Evolutionary conservation across 2,113 vertebrate genomes (phyloP).

Genomic region (Petrocephalus microphthalmus): DNA sequence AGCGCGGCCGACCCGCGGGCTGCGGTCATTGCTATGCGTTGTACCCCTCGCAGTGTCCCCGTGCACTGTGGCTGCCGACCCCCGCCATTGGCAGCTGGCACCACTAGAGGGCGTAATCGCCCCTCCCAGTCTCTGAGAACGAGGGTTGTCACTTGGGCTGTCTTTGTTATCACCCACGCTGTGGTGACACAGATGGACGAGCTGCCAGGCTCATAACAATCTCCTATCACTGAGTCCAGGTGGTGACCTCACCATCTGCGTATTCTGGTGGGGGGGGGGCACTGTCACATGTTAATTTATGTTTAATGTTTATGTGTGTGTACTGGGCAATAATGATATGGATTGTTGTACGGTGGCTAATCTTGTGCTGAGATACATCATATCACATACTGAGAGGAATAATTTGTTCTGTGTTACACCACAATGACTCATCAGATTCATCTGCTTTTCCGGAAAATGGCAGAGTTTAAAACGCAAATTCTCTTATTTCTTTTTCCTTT

Average conservation of each 20-base stretch:
- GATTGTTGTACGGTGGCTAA: neutral
- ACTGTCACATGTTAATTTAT: slow-evolving; percentile 3
- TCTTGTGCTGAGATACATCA: neutral
- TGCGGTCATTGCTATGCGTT: neutral
- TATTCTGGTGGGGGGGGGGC: neutral
- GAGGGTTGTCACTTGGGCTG: neutral
- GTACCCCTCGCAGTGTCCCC: neutral
- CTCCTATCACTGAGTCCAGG: neutral
- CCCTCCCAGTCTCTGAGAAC: neutral
- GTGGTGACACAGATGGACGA: neutral
- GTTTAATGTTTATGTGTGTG: neutral
- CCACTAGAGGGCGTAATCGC: neutral
- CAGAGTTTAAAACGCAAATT: neutral
- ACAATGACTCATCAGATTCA: neutral
- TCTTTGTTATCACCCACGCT: slow-evolving; percentile 12
- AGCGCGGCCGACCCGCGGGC: neutral
- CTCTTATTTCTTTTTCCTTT: neutral
- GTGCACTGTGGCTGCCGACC: neutral
- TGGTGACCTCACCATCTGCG: slow-evolving; percentile 10
- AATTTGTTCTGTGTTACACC: neutral
- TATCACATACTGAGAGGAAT: neutral
- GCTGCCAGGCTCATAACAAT: neutral
- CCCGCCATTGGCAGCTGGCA: neutral
- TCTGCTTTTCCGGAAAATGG: neutral
- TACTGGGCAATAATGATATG: neutral